These are phyloP conservation scores for Malurus alboscapulatus DNA, from an alignment of 2,113 vertebrate genomes.

Conservation along the genomic window DNA sequence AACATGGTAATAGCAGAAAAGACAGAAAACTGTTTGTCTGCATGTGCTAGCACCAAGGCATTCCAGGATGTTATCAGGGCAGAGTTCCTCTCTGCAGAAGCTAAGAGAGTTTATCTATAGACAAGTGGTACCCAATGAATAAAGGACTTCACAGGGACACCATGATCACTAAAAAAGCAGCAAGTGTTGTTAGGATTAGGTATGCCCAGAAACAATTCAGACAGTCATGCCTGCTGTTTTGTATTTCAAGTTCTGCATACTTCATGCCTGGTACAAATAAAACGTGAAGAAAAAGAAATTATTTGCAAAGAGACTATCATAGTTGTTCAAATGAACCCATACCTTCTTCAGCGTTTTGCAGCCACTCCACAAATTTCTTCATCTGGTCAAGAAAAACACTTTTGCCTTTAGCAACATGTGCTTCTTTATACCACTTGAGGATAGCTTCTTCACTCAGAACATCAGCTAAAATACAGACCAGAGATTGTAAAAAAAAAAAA, in stretches of 20 bases:
- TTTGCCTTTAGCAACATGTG: conserved; percentile 88
- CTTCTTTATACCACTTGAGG: conserved; percentile 91
- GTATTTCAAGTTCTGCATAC: neutral
- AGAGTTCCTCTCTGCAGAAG: neutral
- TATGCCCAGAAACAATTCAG: neutral
- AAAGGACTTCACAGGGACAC: neutral
- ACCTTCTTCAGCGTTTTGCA: conserved; percentile 93
- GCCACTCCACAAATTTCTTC: conserved; percentile 94
- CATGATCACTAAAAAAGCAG: neutral
- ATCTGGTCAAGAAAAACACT: conserved; percentile 93
- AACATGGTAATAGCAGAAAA: neutral
- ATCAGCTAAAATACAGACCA: conserved; percentile 79
- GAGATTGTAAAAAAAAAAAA: neutral
- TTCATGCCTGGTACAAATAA: neutral
- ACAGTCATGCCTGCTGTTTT: neutral
- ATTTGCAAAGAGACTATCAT: neutral
- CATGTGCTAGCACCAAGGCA: neutral
- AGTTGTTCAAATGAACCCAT: neutral
- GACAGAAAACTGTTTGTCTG: neutral
- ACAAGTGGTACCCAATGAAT: neutral
- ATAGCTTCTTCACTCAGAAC: conserved; percentile 92
- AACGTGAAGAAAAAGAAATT: neutral
- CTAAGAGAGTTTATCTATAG: neutral
- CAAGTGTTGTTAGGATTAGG: neutral
- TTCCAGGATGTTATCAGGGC: neutral